Conservation (phyloP, 2,888 invertebrate genomes). For the Troides aeacus region DNA sequence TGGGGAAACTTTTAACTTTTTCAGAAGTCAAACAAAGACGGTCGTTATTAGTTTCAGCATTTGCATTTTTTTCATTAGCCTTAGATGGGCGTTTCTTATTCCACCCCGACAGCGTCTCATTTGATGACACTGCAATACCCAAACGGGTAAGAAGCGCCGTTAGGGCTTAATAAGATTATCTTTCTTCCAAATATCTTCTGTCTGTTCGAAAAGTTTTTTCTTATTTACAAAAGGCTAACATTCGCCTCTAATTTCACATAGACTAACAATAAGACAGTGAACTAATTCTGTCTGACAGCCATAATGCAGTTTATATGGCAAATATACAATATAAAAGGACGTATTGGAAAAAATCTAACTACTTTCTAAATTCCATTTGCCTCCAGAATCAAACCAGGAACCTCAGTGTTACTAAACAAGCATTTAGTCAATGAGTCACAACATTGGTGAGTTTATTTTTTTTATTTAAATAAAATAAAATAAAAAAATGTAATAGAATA, state of each 20-base stretch:
- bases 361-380: too few species aligned
- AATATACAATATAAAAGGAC: too few species aligned
- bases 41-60: constrained; percentile 40
- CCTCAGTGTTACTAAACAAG: too few species aligned
- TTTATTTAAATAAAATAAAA: too few species aligned
- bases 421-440: too few species aligned
- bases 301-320: too few species aligned
- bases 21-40: constrained; percentile 18
- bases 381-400: too few species aligned
- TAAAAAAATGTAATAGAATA: too few species aligned
- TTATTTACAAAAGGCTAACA: not conserved
- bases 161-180: constrained; percentile 20
- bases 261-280: too few species aligned
- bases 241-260: not conserved
- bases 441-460: too few species aligned
- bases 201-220: not conserved
- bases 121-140: constrained; percentile 26
- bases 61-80: constrained; percentile 75
- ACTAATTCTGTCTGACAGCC: not conserved
- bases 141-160: constrained; percentile 13
- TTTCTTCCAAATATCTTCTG: not conserved
- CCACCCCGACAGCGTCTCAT: constrained; percentile 19
- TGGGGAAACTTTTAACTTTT: constrained; percentile 11
- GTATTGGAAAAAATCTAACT: too few species aligned
- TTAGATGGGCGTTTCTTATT: constrained; percentile 39